A percentile compares a stretch with the other conserved stretches of the same genome.
These are phyloP conservation scores for Drosophila aldrichi DNA, from an alignment of 2,888 invertebrate genomes.

Conservation along the genomic window DNA sequence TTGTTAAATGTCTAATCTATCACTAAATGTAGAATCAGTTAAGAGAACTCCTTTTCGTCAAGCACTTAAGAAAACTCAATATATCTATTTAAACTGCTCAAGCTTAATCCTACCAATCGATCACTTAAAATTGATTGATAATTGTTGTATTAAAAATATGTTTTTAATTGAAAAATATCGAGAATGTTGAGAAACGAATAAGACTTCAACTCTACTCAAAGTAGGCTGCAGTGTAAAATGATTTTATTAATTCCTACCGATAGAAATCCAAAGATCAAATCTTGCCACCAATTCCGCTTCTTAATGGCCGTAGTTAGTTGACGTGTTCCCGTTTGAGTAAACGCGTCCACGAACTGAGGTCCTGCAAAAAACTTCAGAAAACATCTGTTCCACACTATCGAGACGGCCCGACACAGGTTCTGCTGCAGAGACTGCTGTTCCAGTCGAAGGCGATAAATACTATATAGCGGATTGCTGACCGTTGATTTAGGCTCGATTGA, in stretches of 20 bases:
- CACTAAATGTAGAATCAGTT: too few relatives aligned
- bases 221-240: background rate
- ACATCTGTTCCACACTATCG: slow-evolving; percentile 9
- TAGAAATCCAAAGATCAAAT: background rate
- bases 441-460: slow-evolving; percentile 11
- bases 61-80: too few relatives aligned
- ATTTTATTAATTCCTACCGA: slow-evolving; percentile 19
- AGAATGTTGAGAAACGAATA: background rate
- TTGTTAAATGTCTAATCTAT: too few relatives aligned
- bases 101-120: too few relatives aligned
- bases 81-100: too few relatives aligned
- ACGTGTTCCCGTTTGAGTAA: background rate
- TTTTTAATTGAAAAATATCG: background rate
- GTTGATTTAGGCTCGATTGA: background rate
- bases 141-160: too few relatives aligned
- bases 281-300: background rate
- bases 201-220: background rate
- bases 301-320: accelerated
- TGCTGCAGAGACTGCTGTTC: slow-evolving; percentile 37
- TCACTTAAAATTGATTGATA: too few relatives aligned
- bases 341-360: background rate
- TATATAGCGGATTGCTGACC: background rate
- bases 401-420: slow-evolving; percentile 32
- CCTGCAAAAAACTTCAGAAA: background rate
- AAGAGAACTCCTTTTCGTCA: too few relatives aligned